Conservation (phyloP, 2,113 vertebrate species). For the Corapipo altera region DNA sequence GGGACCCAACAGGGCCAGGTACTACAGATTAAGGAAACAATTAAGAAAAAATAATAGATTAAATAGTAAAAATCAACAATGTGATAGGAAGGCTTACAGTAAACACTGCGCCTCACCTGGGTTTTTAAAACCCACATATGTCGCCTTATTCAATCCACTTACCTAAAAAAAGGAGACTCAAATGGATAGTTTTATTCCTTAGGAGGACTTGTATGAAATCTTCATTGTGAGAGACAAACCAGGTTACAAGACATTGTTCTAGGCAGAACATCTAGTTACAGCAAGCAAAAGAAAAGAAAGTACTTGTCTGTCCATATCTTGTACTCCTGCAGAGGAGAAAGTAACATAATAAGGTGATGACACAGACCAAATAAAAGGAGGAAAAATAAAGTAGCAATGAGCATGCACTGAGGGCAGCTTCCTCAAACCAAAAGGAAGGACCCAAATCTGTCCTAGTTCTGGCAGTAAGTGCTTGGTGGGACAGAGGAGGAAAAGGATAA, state of each 20-base stretch:
- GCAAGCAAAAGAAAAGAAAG: not conserved
- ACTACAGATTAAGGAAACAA: not conserved
- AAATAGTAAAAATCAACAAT: not conserved
- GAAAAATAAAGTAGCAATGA: not conserved
- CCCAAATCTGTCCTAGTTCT: not conserved
- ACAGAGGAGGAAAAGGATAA: not conserved
- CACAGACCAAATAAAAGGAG: not conserved
- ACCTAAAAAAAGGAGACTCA: not conserved
- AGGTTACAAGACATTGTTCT: not conserved
- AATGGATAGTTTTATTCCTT: not conserved
- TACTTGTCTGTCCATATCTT: not conserved
- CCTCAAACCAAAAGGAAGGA: not conserved
- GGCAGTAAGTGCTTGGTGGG: not conserved
- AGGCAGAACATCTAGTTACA: not conserved
- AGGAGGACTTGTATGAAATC: not conserved
- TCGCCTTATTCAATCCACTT: not conserved
- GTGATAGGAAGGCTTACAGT: not conserved
- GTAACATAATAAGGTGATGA: not conserved
- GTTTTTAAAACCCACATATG: not conserved
- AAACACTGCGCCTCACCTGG: not conserved
- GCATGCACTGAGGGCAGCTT: not conserved
- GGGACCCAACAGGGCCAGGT: rapidly evolving
- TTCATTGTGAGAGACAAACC: not conserved
- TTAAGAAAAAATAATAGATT: not conserved
- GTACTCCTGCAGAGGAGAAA: not conserved